Base-by-base conservation (phyloP, 2,113 vertebrate genomes). In the Corydoras maculifer region DNA sequence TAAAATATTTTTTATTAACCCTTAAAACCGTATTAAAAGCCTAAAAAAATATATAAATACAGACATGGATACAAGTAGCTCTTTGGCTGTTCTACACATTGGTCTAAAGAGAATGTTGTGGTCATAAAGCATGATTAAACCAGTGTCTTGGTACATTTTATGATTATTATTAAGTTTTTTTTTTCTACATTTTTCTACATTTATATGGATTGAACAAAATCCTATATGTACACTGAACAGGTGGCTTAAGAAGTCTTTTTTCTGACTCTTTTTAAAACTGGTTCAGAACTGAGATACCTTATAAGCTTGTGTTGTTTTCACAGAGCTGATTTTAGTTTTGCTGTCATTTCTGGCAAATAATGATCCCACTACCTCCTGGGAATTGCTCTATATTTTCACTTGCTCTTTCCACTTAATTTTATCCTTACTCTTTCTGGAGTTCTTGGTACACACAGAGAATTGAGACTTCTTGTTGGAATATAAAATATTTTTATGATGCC, bases 231-330 rank as follows among this genome's bases (percentile, higher is more conserved):
- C 48, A 4, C n/a, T 9, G 18, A 35, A 13, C 7, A 3, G 59
- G 13, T 64, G 12, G 14, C 13, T 25, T 25, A 25, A 25, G 18
- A 25, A 25, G 18, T 18, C 4, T 65, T 30, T 58, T 31, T 11
- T 18, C 31, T 43, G 35, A 43, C 35, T 43, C 51, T 53, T 60
- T 65, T 64, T 53, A 67, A 74, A 57, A 60, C 58, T 57, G 25
- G 60, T 76, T 71, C 72, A 48, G 50, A 68, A 30, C 62, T 62
- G 35, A 58, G 68, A 65, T 65, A 13, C 60, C 65, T 69, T 18
- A 58, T 62, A 68, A 85, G 84, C 75, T 72, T 80, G 75, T 77
- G 82, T 67, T 80, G 80, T 84, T 82, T 84, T 78, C 82, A 78
- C 74, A 75, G 72, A 58, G 68, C 66, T 77, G 58, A 54, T 73